Conservation (phyloP, 2,888 invertebrate genomes). For the Acleris laterana region DNA sequence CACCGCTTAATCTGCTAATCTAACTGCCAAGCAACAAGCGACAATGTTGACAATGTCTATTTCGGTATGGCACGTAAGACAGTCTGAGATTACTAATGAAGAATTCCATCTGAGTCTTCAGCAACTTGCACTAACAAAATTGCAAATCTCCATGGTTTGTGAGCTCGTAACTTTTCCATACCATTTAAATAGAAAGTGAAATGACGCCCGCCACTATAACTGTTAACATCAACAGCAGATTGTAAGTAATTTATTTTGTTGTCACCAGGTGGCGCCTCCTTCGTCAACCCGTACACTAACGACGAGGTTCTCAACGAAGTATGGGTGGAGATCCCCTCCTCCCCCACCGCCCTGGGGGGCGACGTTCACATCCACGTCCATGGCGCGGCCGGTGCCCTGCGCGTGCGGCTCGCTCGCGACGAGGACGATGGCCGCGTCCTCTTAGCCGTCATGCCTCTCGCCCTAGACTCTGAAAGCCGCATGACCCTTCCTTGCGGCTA, state of each 20-base stretch:
- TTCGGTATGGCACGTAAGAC: no score
- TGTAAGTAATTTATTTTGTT: conserved; percentile 30
- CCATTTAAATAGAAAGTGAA: no score
- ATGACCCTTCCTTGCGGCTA: conserved; percentile 88
- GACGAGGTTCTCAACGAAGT: conserved; percentile 73
- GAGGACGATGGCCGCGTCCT: conserved; percentile 74
- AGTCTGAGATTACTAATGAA: no score
- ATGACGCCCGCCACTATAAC: no score
- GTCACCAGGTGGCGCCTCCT: conserved; percentile 66
- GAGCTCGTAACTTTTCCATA: no score
- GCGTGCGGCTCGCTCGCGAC: conserved; percentile 77
- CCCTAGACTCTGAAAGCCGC: conserved; percentile 77
- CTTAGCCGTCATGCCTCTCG: conserved; percentile 76
- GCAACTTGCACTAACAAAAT: no score
- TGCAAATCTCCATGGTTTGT: no score
- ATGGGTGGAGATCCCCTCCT: conserved; percentile 89
- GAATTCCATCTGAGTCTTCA: no score
- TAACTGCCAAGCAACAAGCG: no score
- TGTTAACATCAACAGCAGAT: not conserved
- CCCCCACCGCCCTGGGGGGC: conserved; percentile 91
- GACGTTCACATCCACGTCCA: conserved; percentile 90
- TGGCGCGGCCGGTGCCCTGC: conserved; percentile 67
- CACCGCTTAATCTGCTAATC: no score
- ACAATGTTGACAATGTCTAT: no score
- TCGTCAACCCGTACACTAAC: conserved; percentile 70